Evolutionary conservation across 2,113 vertebrate genomes (phyloP).

Genomic region (Muscicapa adusta): DNA sequence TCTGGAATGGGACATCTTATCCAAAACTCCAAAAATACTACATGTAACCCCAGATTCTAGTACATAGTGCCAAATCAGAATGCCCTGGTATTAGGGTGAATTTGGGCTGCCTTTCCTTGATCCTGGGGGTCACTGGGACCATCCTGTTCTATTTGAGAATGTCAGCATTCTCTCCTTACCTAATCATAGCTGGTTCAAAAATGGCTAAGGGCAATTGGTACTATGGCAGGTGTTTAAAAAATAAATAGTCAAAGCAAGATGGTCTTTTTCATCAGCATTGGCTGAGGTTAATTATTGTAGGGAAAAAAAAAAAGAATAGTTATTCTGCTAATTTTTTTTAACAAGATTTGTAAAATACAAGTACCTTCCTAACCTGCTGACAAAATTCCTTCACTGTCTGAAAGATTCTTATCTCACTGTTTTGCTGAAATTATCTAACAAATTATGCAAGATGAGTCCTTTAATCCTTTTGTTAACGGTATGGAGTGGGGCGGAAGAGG

Average conservation of each 20-base stretch:
- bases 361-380: background rate
- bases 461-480: background rate
- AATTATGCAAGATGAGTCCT: background rate
- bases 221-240: background rate
- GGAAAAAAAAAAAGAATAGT: background rate
- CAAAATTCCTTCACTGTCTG: background rate
- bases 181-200: constrained; percentile 32
- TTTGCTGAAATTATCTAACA: background rate
- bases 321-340: background rate
- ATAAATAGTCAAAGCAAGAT: background rate
- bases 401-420: background rate
- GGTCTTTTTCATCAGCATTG: background rate
- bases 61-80: constrained; percentile 34
- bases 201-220: background rate
- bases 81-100: constrained; percentile 48
- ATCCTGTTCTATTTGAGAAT: constrained; percentile 56
- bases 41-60: constrained; percentile 53
- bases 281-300: background rate
- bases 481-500: background rate
- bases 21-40: constrained; percentile 62
- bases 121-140: background rate
- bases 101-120: constrained; percentile 46
- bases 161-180: constrained; percentile 62
- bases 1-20: constrained; percentile 69
- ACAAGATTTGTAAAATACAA: background rate